Conservation (phyloP, 2,797 vertebrate species). For the Microctenopoma steveboyesi region DNA sequence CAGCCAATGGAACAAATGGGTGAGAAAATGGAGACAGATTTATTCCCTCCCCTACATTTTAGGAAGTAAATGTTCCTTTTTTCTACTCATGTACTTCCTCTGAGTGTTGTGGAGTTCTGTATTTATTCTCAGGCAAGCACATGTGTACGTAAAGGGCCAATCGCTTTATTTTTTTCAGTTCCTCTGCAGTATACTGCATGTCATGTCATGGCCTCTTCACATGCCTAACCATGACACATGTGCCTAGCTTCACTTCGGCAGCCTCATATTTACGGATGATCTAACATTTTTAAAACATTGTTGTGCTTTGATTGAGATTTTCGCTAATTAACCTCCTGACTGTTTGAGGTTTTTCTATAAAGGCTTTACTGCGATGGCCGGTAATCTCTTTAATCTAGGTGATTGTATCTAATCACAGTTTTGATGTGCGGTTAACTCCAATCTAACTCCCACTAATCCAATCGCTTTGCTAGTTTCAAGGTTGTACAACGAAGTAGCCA, state of each 20-base stretch:
- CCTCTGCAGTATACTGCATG: slow-evolving; percentile 17
- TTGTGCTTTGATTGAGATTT: neutral
- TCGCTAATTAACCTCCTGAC: neutral
- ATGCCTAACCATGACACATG: slow-evolving; percentile 8
- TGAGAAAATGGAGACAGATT: slow-evolving; percentile 63
- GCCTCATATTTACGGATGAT: slow-evolving; percentile 1
- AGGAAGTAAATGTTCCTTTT: slow-evolving; percentile 70
- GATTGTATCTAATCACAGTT: neutral
- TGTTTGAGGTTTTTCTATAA: slow-evolving; percentile 20
- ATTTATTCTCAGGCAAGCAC: slow-evolving; percentile 28
- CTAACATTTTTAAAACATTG: neutral
- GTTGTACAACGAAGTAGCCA: neutral
- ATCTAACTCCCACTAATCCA: slow-evolving; percentile 11
- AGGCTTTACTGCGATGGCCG: neutral
- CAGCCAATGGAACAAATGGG: slow-evolving; percentile 84
- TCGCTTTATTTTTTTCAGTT: slow-evolving; percentile 57
- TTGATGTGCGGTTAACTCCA: slow-evolving; percentile 6
- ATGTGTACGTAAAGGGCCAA: slow-evolving; percentile 11
- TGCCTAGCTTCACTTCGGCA: slow-evolving; percentile 14
- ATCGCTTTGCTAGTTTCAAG: slow-evolving; percentile 16
- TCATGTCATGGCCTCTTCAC: slow-evolving; percentile 31
- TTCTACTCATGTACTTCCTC: slow-evolving; percentile 64
- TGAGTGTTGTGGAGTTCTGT: slow-evolving; percentile 42
- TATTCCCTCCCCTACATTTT: slow-evolving; percentile 23
- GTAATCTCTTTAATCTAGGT: slow-evolving; percentile 5